Evolutionary conservation across 2,888 invertebrate species (phyloP), one percentile per base, ranked within the genome.

Genomic region (Lapara coniferarum): DNA sequence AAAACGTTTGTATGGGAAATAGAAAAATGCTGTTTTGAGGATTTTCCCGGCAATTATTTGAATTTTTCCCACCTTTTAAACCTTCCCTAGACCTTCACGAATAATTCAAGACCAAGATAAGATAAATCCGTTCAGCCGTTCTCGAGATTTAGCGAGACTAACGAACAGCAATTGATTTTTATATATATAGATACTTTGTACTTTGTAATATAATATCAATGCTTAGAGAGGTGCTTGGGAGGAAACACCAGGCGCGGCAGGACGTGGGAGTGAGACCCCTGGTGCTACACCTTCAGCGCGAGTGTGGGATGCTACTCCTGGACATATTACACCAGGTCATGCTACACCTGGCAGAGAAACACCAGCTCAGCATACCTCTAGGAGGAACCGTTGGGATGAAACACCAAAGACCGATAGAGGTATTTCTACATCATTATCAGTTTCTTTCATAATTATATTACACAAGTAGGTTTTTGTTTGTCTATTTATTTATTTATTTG

Each of bases 381-480:
- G 99, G 13, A 95, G 99, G 66, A 99, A 99, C 93, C 96, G 99
- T 71, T 99, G 99, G 99, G 99, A 99, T 89, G 99, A 99, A 91
- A 99, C 99, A 0, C 99, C 99, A 0, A 98, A 98, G 94, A 98
- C 99, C 5, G 99, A 99, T 86, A 95, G 99, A 86, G 96, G 96
- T 96, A 81, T 70, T 59, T 37, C 30, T 46, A 25, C 2, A 25
- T 16, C 69, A 14, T 37, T 59, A 37, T 37, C 37, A 37, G 37
- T 37, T 37, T 37, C 37, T 7, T 37, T 37, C 8, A 37, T 37
- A 37, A 37, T 25, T 25, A 25, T 25, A 2, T 25, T 37, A 37
- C 37, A 37, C 5, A 37, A 37, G 37, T 37, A 7, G 37, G 37
- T 37, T 37, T 37, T 8, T 37, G 5, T 19, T 16, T 56, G 16